A percentile compares a stretch with the other conserved stretches of the same genome.
Conservation (phyloP, 2,888 invertebrate species). For the Melinaea marsaeus region DNA sequence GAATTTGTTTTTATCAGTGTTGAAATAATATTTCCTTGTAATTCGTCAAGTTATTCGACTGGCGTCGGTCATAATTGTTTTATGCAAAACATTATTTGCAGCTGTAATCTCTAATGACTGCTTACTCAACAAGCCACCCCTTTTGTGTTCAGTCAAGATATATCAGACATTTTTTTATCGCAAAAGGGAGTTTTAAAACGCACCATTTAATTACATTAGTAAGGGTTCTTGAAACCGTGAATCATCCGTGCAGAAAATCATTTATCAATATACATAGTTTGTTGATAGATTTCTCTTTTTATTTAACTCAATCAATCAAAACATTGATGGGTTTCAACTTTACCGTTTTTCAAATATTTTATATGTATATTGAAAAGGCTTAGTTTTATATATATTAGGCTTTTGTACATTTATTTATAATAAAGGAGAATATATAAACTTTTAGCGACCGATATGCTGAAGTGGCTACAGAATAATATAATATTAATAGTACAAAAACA, state of each 20-base stretch:
- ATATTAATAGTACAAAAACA: too few species aligned
- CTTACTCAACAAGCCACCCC: slow-evolving; percentile 36
- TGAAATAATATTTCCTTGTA: too few species aligned
- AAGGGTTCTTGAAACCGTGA: slow-evolving; percentile 33
- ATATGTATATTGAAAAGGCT: too few species aligned
- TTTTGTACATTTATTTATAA: too few species aligned
- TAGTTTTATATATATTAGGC: too few species aligned
- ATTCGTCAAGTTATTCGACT: background rate
- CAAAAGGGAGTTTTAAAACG: slow-evolving; percentile 33
- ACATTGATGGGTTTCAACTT: too few species aligned
- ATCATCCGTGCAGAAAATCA: slow-evolving; percentile 24
- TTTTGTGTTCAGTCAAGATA: slow-evolving; percentile 32
- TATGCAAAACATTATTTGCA: slow-evolving; percentile 31
- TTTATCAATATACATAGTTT: background rate
- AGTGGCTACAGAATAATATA: too few species aligned
- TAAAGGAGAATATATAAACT: too few species aligned
- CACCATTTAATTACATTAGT: slow-evolving; percentile 35
- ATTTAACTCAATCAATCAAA: too few species aligned
- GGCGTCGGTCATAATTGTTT: slow-evolving; percentile 15
- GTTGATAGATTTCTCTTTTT: background rate
- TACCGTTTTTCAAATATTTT: too few species aligned
- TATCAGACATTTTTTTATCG: slow-evolving; percentile 35
- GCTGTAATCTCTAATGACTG: slow-evolving; percentile 35
- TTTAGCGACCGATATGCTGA: too few species aligned
- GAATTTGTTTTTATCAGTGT: too few species aligned